Conservation (phyloP, 2,888 invertebrate species). For the Conomelus anceps region DNA sequence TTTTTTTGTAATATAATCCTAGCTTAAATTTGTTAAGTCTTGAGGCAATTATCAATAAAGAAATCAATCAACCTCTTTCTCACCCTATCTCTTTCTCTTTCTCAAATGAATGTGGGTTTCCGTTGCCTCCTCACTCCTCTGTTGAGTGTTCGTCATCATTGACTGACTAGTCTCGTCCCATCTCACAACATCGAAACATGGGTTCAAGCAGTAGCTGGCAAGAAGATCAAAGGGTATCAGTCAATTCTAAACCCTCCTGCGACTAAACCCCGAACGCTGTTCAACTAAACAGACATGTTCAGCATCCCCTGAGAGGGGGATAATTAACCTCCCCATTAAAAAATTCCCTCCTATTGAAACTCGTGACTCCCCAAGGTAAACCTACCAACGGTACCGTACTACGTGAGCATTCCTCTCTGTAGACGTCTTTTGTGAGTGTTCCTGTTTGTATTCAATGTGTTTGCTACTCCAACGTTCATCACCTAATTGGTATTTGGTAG, state of each 20-base stretch:
- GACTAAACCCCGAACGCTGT: background rate
- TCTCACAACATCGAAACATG: background rate
- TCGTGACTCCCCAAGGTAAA: background rate
- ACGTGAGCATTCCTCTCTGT: background rate
- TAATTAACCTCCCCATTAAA: background rate
- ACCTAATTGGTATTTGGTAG: background rate
- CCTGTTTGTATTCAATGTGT: background rate
- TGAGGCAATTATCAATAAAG: too few species aligned
- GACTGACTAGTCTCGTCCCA: background rate
- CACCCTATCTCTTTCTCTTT: too few species aligned
- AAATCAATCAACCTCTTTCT: too few species aligned
- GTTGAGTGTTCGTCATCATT: background rate
- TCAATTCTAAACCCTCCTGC: background rate
- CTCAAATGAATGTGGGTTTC: too few species aligned
- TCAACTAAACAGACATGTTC: background rate
- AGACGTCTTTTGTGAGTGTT: background rate
- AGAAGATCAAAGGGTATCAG: background rate
- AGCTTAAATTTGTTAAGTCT: too few species aligned
- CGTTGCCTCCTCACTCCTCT: background rate
- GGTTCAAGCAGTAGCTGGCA: background rate
- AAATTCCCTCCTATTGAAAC: background rate
- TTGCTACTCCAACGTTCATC: background rate
- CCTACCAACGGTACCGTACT: too few species aligned
- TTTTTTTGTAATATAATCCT: too few species aligned
- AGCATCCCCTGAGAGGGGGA: background rate